phyloP scores from a whole-genome alignment of 2,797 vertebrate genomes.

The Lithobates sylvaticus region DNA sequence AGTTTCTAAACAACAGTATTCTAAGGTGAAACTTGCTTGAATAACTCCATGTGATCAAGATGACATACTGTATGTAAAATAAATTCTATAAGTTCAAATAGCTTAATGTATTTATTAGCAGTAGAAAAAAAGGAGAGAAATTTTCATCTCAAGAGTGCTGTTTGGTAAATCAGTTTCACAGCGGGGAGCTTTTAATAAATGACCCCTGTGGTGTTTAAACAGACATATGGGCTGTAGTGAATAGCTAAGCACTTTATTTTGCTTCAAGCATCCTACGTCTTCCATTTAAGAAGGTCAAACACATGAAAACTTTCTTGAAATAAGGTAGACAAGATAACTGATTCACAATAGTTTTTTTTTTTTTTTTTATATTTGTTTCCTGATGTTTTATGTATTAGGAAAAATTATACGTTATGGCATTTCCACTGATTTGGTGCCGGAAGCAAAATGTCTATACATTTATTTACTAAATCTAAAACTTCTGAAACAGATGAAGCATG shows the following conservation, averaged over 20 bases:
- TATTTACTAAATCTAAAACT: background rate
- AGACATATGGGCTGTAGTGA: constrained; percentile 47
- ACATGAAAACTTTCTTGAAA: constrained; percentile 32
- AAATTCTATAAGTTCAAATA: background rate
- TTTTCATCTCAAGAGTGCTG: background rate
- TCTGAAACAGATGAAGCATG: background rate
- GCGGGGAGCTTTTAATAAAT: constrained; percentile 48
- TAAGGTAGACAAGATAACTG: background rate
- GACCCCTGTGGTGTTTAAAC: constrained; percentile 45
- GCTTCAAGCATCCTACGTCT: constrained; percentile 36
- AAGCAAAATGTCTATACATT: background rate
- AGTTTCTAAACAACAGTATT: background rate
- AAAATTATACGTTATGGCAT: background rate
- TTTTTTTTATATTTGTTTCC: background rate
- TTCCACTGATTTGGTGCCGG: background rate
- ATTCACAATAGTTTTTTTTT: constrained; percentile 17
- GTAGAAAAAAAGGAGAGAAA: background rate
- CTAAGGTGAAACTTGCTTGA: background rate
- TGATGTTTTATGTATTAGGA: background rate
- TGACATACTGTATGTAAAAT: background rate
- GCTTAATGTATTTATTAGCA: background rate
- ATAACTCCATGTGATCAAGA: background rate
- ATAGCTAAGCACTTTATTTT: constrained; percentile 48
- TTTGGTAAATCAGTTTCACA: constrained; percentile 33
- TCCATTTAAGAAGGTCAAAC: constrained; percentile 50